Conservation (phyloP, 2,113 vertebrate species). For the Ptyas mucosa region DNA sequence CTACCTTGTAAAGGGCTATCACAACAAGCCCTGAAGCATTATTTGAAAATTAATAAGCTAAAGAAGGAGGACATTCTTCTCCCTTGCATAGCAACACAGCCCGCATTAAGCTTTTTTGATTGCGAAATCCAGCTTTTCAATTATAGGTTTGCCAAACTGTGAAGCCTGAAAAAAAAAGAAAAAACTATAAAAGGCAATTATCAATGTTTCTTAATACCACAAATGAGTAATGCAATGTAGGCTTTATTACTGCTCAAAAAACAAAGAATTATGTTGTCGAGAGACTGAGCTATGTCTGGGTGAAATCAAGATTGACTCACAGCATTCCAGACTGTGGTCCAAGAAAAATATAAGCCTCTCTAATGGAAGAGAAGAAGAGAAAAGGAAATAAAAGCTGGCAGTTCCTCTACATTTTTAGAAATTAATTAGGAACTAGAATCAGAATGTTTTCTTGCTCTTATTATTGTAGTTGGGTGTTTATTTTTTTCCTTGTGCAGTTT, state of each 20-base stretch:
- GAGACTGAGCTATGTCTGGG: constrained; percentile 59
- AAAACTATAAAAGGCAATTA: constrained; percentile 77
- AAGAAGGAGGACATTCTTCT: constrained; percentile 76
- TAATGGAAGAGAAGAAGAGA: neutral
- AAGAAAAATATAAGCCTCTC: constrained; percentile 62
- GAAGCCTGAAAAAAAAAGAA: constrained; percentile 63
- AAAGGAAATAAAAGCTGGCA: constrained; percentile 44
- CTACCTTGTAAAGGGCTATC: constrained; percentile 79
- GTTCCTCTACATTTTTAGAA: constrained; percentile 47
- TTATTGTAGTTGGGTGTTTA: neutral
- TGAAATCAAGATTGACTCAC: constrained; percentile 58
- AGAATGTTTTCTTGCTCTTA: constrained; percentile 31
- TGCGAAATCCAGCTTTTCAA: constrained; percentile 79
- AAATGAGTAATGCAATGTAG: constrained; percentile 71
- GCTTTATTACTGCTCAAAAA: constrained; percentile 61
- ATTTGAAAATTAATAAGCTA: constrained; percentile 83
- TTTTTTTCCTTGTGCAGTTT: constrained; percentile 9
- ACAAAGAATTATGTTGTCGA: constrained; percentile 64
- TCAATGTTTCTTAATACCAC: constrained; percentile 76
- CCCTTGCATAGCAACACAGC: constrained; percentile 73
- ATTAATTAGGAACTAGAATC: constrained; percentile 41
- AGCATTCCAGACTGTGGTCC: constrained; percentile 47
- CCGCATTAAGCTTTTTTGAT: constrained; percentile 75
- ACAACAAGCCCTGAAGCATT: constrained; percentile 81
- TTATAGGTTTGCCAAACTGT: constrained; percentile 79